Evolutionary conservation across 2,888 invertebrate genomes (phyloP), one percentile per base, ranked within the genome.

Genomic region (Caenorhabditis zanzibari): DNA sequence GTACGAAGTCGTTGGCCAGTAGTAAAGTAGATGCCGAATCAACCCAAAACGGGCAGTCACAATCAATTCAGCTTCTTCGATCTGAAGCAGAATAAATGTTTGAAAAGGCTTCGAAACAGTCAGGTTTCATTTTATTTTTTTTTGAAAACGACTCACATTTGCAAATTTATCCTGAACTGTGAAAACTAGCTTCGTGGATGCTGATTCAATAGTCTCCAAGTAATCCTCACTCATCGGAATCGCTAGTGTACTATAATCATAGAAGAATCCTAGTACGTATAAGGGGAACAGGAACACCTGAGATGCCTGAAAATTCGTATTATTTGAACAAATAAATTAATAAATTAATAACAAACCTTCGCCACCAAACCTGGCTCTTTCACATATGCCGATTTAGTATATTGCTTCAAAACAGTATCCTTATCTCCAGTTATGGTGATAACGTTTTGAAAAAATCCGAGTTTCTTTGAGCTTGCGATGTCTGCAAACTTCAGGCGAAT

Each of bases 141-240:
- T n/a, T n/a, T n/a, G n/a, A n/a, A 24, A 32, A 72, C 41, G 35
- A 66, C 63, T 68, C 47, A 91, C 91, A 85, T 90, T 89, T 2
- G 90, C 88, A 80, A 88, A 90, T 68, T 89, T 87, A 74, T 90
- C 90, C 52, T 91, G 90, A 59, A 91, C 71, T 32, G 90, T 87
- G 35, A 90, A 89, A 22, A 84, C 75, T 16, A 91, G 54, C 47
- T 77, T 84, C 0, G 72, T 63, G 0, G 90, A 85, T 9, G 84
- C 76, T 9, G 56, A 58, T 1, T 73, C 72, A 3, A 61, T 24
- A 14, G 26, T 72, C 47, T 88, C 89, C 22, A 81, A 71, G 54
- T 86, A 88, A 26, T 84, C 77, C 12, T 66, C 77, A n/a, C 85
- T 81, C 58, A 86, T 52, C 14, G 82, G 76, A 44, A 86, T 80